A percentile compares a stretch with the other conserved stretches of the same genome.
These are phyloP conservation scores for Lycocorax pyrrhopterus DNA, from an alignment of 2,113 vertebrate genomes.

Conservation along the genomic window DNA sequence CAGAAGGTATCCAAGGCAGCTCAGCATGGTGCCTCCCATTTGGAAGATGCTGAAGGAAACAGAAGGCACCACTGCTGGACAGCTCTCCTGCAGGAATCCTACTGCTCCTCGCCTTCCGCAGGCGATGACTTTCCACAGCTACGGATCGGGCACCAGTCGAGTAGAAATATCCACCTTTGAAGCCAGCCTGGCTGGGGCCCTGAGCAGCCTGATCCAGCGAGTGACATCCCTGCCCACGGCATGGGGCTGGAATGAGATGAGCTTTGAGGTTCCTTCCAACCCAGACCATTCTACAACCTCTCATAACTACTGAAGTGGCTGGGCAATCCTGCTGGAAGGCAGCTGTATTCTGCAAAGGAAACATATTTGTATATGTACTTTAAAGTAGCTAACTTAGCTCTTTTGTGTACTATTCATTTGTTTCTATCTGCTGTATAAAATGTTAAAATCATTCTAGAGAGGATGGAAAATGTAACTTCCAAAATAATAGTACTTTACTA, in stretches of 20 bases:
- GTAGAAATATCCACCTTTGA: neutral
- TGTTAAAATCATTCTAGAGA: neutral
- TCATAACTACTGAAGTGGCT: neutral
- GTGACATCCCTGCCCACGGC: neutral
- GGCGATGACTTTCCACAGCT: accelerated
- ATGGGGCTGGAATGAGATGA: accelerated
- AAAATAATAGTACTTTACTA: neutral
- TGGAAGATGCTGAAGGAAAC: neutral
- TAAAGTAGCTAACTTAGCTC: neutral
- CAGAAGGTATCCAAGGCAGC: neutral
- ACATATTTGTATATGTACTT: accelerated
- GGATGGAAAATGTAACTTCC: neutral
- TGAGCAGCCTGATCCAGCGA: neutral
- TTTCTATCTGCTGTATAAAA: neutral
- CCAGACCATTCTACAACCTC: neutral
- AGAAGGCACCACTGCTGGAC: neutral
- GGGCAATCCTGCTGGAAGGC: neutral
- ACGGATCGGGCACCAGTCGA: neutral
- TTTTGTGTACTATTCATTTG: neutral
- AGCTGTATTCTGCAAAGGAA: neutral
- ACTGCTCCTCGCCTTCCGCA: neutral
- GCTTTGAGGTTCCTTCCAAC: neutral
- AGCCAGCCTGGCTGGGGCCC: neutral
- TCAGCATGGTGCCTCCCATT: neutral
- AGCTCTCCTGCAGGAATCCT: neutral